A percentile compares a stretch with the other conserved stretches of the same genome.
Conservation (phyloP, 2,888 invertebrate species). For the Neoascia interrupta region DNA sequence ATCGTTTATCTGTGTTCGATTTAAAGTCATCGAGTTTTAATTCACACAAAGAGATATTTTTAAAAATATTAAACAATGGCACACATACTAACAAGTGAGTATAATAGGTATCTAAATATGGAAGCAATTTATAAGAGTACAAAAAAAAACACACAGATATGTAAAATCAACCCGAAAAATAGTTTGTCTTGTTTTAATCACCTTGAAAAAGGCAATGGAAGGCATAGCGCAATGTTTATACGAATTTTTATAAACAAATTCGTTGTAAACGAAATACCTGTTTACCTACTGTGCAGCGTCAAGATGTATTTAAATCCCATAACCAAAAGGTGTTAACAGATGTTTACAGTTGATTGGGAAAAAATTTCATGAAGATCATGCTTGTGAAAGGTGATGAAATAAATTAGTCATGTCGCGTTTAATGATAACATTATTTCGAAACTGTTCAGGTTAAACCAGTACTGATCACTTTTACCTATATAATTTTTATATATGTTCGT, state of each 20-base stretch:
- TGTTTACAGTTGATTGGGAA: neutral
- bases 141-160: neutral
- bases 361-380: too few species aligned
- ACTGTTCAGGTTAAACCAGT: too few species aligned
- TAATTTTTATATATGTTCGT: too few species aligned
- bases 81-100: too few species aligned
- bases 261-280: conserved; percentile 15
- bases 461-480: too few species aligned
- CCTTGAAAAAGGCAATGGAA: conserved; percentile 6
- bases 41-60: conserved; percentile 16
- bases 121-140: conserved; percentile 29
- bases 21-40: neutral
- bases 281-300: neutral
- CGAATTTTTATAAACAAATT: conserved; percentile 2
- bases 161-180: neutral
- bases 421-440: too few species aligned
- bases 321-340: conserved; percentile 7
- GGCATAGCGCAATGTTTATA: conserved; percentile 6
- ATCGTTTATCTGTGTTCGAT: neutral
- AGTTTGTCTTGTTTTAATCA: conserved; percentile 6
- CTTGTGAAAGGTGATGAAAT: too few species aligned
- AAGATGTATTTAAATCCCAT: neutral
- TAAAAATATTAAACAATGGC: conserved; percentile 30
- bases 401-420: too few species aligned
- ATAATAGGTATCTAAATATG: conserved; percentile 24